Conservation (phyloP, 2,888 invertebrate genomes). For the Agriopis leucophaearia region DNA sequence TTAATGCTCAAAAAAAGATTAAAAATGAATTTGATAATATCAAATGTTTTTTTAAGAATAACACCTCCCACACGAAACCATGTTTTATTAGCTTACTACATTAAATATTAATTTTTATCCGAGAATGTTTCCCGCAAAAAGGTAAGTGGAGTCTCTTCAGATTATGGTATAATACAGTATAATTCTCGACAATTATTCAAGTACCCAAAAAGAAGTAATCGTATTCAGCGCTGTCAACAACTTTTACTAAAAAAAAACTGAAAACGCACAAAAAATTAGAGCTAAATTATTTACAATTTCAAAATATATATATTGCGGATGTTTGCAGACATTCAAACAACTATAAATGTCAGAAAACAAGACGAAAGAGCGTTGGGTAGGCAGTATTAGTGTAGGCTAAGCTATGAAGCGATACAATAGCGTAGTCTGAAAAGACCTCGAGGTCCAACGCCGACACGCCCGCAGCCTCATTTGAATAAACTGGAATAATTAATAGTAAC, state of each 20-base stretch:
- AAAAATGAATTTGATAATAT: conserved; percentile 5
- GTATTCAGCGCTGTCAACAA: no score
- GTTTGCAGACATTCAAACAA: no score
- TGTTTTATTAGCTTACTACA: conserved; percentile 60
- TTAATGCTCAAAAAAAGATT: background rate
- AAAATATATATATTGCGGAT: no score
- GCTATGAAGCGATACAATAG: background rate
- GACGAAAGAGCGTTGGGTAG: no score
- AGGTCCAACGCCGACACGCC: conserved; percentile 65
- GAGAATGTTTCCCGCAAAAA: conserved; percentile 66
- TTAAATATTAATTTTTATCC: conserved; percentile 63
- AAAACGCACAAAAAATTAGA: no score
- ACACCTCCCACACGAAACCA: conserved; percentile 24
- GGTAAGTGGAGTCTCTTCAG: conserved; percentile 22
- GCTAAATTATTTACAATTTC: no score
- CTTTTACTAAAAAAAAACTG: no score
- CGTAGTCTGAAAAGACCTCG: conserved; percentile 11
- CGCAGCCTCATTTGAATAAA: conserved; percentile 78
- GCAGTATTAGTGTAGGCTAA: no score
- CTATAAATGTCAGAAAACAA: no score
- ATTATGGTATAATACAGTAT: background rate
- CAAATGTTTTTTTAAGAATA: conserved; percentile 19
- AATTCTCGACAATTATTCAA: background rate
- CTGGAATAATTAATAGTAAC: conserved; percentile 83
- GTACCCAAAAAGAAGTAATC: no score